Conservation (phyloP, 2,113 vertebrate species). For the Pseudorectes ferrugineus region DNA sequence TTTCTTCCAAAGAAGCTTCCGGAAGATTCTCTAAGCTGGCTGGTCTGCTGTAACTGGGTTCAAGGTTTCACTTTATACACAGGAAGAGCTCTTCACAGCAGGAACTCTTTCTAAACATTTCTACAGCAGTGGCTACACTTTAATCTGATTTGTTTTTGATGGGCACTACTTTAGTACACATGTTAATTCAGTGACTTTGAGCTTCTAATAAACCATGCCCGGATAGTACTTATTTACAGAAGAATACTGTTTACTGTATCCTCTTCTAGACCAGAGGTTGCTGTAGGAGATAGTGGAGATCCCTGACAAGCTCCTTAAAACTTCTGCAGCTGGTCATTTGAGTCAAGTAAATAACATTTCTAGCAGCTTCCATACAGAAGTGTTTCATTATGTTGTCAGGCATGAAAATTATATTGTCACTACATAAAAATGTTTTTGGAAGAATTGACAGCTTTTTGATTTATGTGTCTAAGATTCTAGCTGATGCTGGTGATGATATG, state of each 20-base stretch:
- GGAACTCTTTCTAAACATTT: neutral
- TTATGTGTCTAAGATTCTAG: neutral
- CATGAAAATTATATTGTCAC: neutral
- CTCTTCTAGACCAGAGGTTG: neutral
- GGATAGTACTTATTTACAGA: neutral
- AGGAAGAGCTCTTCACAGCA: rapidly evolving
- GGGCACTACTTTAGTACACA: rapidly evolving
- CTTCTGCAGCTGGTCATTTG: neutral
- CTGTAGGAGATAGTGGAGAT: neutral
- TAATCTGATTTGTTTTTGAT: neutral
- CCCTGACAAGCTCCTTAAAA: neutral
- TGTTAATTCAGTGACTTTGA: neutral
- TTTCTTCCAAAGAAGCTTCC: neutral
- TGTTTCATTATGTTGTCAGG: conserved; percentile 39
- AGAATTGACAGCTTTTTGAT: conserved; percentile 11
- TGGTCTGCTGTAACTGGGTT: neutral
- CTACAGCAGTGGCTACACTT: neutral
- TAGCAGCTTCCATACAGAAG: neutral
- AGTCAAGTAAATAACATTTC: neutral
- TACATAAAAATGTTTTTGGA: neutral
- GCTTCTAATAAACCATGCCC: neutral
- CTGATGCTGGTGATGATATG: neutral
- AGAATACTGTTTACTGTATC: neutral
- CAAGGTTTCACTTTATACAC: neutral
- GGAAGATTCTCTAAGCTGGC: neutral